phyloP scores from a whole-genome alignment of 1,140 invertebrate species.

The Diabrotica undecimpunctata region DNA sequence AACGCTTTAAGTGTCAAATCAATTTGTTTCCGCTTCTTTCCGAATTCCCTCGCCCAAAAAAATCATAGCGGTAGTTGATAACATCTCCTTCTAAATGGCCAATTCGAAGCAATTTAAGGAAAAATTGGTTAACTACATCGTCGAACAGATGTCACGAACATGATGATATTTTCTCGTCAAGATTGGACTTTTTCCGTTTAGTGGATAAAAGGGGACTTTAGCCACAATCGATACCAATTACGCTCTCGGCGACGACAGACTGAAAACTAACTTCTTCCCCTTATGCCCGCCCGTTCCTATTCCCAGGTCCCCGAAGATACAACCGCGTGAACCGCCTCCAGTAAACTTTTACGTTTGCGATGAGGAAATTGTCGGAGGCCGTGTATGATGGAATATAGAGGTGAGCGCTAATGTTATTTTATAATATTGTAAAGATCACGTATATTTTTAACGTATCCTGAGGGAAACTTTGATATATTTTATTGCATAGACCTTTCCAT shows the following conservation, averaged over 20 bases:
- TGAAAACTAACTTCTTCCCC: background rate
- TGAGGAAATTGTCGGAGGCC: background rate
- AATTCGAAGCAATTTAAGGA: background rate
- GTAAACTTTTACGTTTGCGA: background rate
- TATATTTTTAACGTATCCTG: too few species aligned
- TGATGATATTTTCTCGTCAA: background rate
- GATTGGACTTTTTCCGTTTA: background rate
- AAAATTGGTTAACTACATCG: background rate
- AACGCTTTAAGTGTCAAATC: too few species aligned
- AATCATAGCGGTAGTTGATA: too few species aligned
- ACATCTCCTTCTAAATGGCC: too few species aligned
- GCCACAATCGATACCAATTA: conserved; percentile 2
- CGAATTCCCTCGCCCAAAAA: too few species aligned
- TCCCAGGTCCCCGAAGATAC: background rate
- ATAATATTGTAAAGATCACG: too few species aligned
- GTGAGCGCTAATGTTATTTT: too few species aligned
- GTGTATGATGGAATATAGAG: background rate
- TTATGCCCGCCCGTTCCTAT: background rate
- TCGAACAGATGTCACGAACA: conserved; percentile 2
- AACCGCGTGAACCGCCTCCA: background rate
- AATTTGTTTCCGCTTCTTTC: too few species aligned
- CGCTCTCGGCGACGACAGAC: background rate
- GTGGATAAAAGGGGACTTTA: background rate
- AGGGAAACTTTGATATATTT: too few species aligned
- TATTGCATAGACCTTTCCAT: too few species aligned